Evolutionary conservation across 2,888 invertebrate genomes (phyloP).

Genomic region (Amaurobius ferox): DNA sequence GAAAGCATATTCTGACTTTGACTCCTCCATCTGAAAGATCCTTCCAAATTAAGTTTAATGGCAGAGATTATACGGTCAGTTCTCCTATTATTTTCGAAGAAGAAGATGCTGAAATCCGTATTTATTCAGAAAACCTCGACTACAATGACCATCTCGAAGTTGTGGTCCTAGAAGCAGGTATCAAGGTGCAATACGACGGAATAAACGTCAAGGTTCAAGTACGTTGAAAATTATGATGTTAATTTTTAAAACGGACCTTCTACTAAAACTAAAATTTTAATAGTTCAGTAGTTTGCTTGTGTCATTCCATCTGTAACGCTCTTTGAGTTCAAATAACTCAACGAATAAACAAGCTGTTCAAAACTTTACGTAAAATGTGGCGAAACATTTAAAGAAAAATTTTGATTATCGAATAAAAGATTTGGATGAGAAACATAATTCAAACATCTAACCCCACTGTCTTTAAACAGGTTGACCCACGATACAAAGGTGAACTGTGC

Average conservation of each 20-base stretch:
- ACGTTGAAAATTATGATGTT: neutral
- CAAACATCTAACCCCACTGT: no score
- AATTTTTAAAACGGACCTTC: no score
- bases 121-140: neutral
- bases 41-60: conserved; percentile 26
- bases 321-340: no score
- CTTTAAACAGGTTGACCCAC: conserved; percentile 29
- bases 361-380: no score
- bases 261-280: no score
- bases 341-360: no score
- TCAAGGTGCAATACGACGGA: conserved; percentile 71
- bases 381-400: no score
- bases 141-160: conserved; percentile 17
- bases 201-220: conserved; percentile 62
- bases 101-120: neutral
- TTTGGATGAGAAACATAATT: no score
- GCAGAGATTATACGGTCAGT: neutral
- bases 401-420: no score
- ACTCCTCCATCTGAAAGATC: neutral
- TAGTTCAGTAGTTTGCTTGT: no score
- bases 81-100: conserved; percentile 1
- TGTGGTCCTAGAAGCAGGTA: conserved; percentile 15
- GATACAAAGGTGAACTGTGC: conserved; percentile 71
- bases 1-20: conserved; percentile 28
- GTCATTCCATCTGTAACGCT: no score